A percentile compares a stretch with the other conserved stretches of the same genome.
phyloP scores from a whole-genome alignment of 2,113 vertebrate genomes.

The Notechis scutatus region DNA sequence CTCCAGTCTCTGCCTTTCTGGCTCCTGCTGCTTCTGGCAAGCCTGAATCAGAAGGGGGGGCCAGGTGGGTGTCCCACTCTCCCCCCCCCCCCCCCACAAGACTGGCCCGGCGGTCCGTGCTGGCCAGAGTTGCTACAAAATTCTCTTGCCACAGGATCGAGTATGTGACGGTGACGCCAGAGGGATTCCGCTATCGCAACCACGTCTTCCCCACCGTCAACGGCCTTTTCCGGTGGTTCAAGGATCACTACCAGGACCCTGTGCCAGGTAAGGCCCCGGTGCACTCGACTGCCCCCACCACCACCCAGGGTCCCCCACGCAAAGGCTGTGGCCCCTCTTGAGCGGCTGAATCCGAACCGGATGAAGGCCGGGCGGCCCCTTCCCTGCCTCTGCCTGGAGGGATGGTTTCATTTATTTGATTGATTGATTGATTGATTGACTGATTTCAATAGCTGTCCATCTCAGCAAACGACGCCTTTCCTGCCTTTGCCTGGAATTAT shows the following conservation, averaged over 20 bases:
- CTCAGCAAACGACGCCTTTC: neutral
- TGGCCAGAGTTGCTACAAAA: neutral
- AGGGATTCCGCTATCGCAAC: constrained; percentile 95
- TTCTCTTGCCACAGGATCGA: constrained; percentile 77
- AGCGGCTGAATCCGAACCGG: neutral
- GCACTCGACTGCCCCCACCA: rapidly evolving
- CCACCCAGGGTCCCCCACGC: neutral
- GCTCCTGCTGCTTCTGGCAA: neutral
- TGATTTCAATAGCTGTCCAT: no score
- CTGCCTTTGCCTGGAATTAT: neutral
- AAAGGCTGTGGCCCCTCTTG: neutral
- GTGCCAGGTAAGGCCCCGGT: constrained; percentile 81
- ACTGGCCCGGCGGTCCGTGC: rapidly evolving
- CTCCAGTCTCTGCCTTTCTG: neutral
- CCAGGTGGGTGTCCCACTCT: rapidly evolving
- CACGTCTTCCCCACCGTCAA: constrained; percentile 94
- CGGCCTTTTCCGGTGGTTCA: constrained; percentile 97
- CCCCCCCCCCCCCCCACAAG: no score
- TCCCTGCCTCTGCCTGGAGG: neutral
- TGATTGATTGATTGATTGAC: no score
- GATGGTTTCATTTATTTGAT: no score
- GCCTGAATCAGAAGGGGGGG: neutral
- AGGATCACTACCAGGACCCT: constrained; percentile 97
- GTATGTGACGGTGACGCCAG: constrained; percentile 94
- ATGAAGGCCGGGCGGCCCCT: neutral